Base-by-base conservation (phyloP, 2,113 vertebrate genomes). In the Chunga burmeisteri region DNA sequence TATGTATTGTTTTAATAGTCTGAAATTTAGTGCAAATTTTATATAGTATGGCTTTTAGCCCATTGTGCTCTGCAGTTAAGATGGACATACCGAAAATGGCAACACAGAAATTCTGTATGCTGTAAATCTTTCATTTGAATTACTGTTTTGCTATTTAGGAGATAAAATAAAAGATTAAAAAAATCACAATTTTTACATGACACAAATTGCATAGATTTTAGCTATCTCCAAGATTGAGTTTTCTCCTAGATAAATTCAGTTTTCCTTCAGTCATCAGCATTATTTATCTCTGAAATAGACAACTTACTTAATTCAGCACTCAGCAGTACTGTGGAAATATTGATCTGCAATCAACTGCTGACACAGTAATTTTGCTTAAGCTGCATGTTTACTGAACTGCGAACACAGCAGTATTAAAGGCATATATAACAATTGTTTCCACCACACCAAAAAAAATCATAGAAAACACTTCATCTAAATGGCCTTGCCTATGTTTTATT, bases 261-360 rank as follows among this genome's bases (percentile, higher is more conserved):
- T 98, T 97, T 94, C 38, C 29, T 95, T 82, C 52, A 70, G 34
- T 92, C 93, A 93, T 97, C 93, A 97, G 65, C 47, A 87, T 91
- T 96, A 78, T 95, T 93, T 97, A 46, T 94, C 62, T 97, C 67
- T 74, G 55, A 96, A 98, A 94, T 18, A 96, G 77, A 96, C 88
- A 82, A 84, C 61, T 93, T 97, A 94, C 56, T 97, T 97, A 98
- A 97, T 97, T 98, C 93, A 97, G 11, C n/a, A 96, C 81, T 97
- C 96, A 96, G 96, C 94, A 97, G 53, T 95, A 85, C 91, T 95
- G 71, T 88, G 81, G 80, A 97, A 96, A 95, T 98, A 98, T 98
- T 96, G 98, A 98, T 98, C 97, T 93, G 42, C 70, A 98, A 97
- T 98, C 97, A 98, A 68, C 72, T 97, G 97, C 97, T 98, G 97